Percentiles rank a stretch among this genome's conserved stretches.
These are phyloP conservation scores for Aplodontia rufa DNA, from an alignment of 2,113 vertebrate genomes.

Conservation along the genomic window DNA sequence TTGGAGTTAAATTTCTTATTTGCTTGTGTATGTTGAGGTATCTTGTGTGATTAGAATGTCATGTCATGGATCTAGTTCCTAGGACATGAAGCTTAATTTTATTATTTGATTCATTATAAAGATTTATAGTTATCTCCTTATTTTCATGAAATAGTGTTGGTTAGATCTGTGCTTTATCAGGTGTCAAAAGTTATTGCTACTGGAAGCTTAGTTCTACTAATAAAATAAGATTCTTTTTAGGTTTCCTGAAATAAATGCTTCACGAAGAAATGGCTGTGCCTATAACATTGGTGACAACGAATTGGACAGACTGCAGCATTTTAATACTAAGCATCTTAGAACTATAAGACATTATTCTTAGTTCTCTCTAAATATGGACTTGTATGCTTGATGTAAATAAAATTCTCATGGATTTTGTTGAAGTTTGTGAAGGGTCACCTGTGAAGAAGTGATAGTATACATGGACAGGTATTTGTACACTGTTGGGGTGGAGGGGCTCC, in stretches of 20 bases:
- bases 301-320: neutral
- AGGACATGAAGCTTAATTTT: slow-evolving; percentile 10
- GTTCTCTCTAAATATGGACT: neutral
- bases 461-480: neutral
- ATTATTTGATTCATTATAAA: slow-evolving; percentile 35
- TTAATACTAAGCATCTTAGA: neutral
- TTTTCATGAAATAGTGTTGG: slow-evolving; percentile 51
- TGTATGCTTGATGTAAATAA: neutral
- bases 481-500: neutral
- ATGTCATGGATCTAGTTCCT: neutral
- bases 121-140: slow-evolving; percentile 12
- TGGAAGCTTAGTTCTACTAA: neutral
- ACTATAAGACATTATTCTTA: neutral
- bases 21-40: neutral
- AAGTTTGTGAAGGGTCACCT: neutral
- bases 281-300: neutral
- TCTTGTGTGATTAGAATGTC: neutral
- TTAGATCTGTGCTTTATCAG: neutral
- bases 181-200: slow-evolving; percentile 23
- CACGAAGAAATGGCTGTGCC: neutral
- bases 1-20: slow-evolving; percentile 18
- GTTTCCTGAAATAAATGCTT: neutral
- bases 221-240: slow-evolving; percentile 29
- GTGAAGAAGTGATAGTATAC: neutral
- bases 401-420: neutral